phyloP scores from a whole-genome alignment of 1,140 invertebrate genomes.

The Campoletis sonorensis region DNA sequence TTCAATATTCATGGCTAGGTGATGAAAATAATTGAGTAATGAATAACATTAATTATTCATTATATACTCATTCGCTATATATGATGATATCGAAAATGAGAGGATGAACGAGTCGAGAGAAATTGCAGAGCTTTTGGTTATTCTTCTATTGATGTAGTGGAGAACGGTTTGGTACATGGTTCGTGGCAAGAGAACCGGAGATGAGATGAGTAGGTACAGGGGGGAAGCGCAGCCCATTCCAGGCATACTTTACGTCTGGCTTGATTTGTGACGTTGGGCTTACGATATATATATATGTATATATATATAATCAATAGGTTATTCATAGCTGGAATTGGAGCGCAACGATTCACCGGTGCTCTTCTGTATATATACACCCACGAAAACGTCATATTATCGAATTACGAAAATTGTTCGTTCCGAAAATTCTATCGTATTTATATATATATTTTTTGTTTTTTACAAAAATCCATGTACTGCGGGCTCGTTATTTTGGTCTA shows the following conservation, averaged over 20 bases:
- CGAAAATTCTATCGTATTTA: no score
- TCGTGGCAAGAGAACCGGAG: slow-evolving; percentile 26
- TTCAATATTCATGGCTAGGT: no score
- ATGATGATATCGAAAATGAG: no score
- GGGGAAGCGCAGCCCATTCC: slow-evolving; percentile 57
- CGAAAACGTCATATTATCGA: background rate
- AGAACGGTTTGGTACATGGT: slow-evolving; percentile 16
- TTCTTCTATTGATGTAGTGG: background rate
- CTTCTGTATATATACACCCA: background rate
- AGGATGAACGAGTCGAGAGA: no score
- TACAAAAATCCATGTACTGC: no score
- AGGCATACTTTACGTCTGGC: slow-evolving; percentile 63
- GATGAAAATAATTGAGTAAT: no score
- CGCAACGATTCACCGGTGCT: slow-evolving; percentile 51
- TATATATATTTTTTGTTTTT: no score
- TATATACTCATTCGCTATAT: no score
- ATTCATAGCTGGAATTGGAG: slow-evolving; percentile 64
- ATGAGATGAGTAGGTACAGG: slow-evolving; percentile 40
- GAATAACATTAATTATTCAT: no score
- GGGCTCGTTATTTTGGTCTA: no score
- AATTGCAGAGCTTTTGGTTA: no score
- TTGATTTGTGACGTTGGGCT: slow-evolving; percentile 60
- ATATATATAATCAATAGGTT: slow-evolving; percentile 64
- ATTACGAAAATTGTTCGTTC: no score
- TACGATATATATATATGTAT: background rate